Conservation (phyloP, 2,113 vertebrate species). For the Podocnemis expansa region DNA sequence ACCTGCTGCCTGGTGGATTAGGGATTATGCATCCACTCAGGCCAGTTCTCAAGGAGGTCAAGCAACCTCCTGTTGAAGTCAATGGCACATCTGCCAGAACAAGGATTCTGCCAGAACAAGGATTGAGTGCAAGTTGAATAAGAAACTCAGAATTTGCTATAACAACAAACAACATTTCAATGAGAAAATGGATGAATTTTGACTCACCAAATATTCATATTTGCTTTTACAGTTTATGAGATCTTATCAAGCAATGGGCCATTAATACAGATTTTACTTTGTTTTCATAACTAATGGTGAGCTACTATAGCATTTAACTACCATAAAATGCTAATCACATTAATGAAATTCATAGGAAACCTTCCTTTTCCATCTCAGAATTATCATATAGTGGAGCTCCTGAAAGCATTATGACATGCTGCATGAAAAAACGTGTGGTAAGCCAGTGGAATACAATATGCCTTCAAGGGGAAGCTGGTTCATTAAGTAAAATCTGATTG, state of each 20-base stretch:
- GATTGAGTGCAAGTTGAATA: neutral
- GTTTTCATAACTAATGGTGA: neutral
- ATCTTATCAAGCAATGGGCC: neutral
- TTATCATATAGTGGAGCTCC: neutral
- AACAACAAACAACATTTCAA: neutral
- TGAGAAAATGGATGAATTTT: neutral
- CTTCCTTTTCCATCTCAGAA: fast-evolving
- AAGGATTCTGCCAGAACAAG: constrained; percentile 45
- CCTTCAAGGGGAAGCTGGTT: neutral
- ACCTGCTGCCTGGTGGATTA: neutral
- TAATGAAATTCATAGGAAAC: neutral
- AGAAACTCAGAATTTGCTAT: neutral
- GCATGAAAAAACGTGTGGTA: neutral
- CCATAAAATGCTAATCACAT: neutral
- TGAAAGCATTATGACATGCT: fast-evolving
- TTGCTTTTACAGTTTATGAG: neutral
- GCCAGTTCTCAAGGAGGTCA: neutral
- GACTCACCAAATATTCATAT: neutral
- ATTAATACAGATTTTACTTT: constrained; percentile 3
- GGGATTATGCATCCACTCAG: neutral
- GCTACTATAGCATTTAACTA: neutral
- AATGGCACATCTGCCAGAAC: constrained; percentile 9
- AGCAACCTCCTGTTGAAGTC: neutral
- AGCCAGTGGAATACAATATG: neutral
- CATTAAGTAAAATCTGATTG: fast-evolving